Evolutionary conservation across 2,113 vertebrate species (phyloP).

Genomic region (Peromyscus maniculatus): DNA sequence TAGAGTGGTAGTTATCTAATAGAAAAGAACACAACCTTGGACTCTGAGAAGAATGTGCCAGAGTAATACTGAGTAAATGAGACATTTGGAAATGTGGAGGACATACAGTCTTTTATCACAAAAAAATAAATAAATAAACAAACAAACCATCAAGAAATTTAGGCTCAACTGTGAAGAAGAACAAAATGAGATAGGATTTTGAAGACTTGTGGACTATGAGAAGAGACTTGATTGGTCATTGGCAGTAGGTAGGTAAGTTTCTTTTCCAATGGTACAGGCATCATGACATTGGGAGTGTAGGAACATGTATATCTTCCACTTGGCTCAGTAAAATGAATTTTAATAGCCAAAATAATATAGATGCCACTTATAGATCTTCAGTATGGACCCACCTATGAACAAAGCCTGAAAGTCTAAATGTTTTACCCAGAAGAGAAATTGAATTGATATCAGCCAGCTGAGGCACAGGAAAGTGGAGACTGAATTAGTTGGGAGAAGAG

Average conservation of each 20-base stretch:
- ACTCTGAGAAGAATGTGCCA: not conserved
- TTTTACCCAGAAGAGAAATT: slow-evolving; percentile 34
- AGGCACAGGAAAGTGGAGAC: not conserved
- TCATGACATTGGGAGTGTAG: not conserved
- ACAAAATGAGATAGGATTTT: not conserved
- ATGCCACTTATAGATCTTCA: not conserved
- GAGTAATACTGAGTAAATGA: not conserved
- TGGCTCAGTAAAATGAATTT: not conserved
- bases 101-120: not conserved
- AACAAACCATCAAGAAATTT: not conserved
- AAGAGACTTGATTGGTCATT: not conserved
- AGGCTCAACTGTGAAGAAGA: not conserved
- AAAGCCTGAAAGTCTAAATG: slow-evolving; percentile 2
- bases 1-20: not conserved
- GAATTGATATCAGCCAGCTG: not conserved
- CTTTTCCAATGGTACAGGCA: not conserved
- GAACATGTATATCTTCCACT: not conserved
- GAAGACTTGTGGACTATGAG: not conserved
- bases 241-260: slow-evolving; percentile 41
- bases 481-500: not conserved
- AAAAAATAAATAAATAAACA: slow-evolving; percentile 4
- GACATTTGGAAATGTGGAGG: not conserved
- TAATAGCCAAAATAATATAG: not conserved
- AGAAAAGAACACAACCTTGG: not conserved
- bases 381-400: not conserved